These are phyloP conservation scores for Saccostrea glomerata DNA, from an alignment of 1,140 invertebrate species.

Conservation along the genomic window DNA sequence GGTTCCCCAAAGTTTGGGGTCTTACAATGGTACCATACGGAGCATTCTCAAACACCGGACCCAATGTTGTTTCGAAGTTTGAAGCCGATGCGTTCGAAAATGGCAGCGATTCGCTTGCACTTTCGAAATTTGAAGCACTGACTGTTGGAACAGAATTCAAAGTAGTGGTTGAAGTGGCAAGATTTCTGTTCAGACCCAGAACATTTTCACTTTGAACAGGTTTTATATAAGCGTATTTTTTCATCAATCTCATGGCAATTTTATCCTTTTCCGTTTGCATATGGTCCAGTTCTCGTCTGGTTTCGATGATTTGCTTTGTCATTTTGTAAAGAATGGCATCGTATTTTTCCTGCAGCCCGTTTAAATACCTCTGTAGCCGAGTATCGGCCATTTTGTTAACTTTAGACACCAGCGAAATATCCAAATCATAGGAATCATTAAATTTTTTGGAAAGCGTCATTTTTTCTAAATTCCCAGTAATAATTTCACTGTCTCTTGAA, in stretches of 20 bases:
- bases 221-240: not conserved
- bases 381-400: not conserved
- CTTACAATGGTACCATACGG: not conserved
- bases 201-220: not conserved
- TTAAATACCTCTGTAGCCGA: not conserved
- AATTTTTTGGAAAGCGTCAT: not conserved
- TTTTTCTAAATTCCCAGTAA: not conserved
- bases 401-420: not conserved
- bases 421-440: not conserved
- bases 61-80: not conserved
- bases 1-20: not conserved
- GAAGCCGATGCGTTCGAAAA: not conserved
- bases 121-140: not conserved
- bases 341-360: not conserved
- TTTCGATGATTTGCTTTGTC: slow-evolving; percentile 8
- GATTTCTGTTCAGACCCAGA: not conserved
- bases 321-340: not conserved
- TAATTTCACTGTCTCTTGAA: not conserved
- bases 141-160: not conserved
- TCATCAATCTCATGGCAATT: not conserved
- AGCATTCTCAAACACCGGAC: not conserved
- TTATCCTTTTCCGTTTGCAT: slow-evolving; percentile 7
- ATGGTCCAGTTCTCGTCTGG: slow-evolving; percentile 13
- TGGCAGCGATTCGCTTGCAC: not conserved
- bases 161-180: not conserved